Evolutionary conservation across 2,888 invertebrate species (phyloP).

Genomic region (Unio delphinus): DNA sequence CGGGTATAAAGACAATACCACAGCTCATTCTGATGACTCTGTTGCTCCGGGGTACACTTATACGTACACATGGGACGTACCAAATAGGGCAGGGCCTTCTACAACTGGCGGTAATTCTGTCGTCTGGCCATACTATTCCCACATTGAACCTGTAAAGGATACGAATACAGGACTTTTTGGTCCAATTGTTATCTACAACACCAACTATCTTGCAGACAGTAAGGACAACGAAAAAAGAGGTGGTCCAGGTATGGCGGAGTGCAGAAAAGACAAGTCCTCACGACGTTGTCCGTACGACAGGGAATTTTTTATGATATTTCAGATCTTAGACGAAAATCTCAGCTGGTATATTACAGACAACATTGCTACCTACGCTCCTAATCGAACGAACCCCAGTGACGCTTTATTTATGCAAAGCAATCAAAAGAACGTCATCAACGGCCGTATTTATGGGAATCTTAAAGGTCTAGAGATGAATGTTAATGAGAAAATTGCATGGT

Average conservation of each 20-base stretch:
- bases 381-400: constrained; percentile 11
- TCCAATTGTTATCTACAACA: constrained; percentile 41
- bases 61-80: constrained; percentile 26
- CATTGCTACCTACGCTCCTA: constrained; percentile 8
- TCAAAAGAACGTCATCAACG: constrained; percentile 31
- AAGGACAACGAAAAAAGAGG: constrained; percentile 8
- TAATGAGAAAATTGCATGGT: constrained; percentile 35
- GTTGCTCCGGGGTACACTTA: constrained; percentile 23
- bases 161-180: constrained; percentile 44
- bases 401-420: constrained; percentile 16
- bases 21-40: constrained; percentile 3
- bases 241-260: background rate
- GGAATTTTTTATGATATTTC: constrained; percentile 21
- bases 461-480: constrained; percentile 34
- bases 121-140: constrained; percentile 41
- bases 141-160: constrained; percentile 39
- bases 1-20: constrained; percentile 13
- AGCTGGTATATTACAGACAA: constrained; percentile 28
- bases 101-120: constrained; percentile 32
- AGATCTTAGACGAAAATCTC: constrained; percentile 22
- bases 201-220: constrained; percentile 14
- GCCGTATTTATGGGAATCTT: constrained; percentile 38
- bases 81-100: constrained; percentile 13
- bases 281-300: constrained; percentile 5
- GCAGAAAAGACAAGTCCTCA: background rate